Percentiles rank a stretch among this genome's conserved stretches.
Evolutionary conservation across 2,113 vertebrate species (phyloP).

Genomic region (Larimichthys crocea): DNA sequence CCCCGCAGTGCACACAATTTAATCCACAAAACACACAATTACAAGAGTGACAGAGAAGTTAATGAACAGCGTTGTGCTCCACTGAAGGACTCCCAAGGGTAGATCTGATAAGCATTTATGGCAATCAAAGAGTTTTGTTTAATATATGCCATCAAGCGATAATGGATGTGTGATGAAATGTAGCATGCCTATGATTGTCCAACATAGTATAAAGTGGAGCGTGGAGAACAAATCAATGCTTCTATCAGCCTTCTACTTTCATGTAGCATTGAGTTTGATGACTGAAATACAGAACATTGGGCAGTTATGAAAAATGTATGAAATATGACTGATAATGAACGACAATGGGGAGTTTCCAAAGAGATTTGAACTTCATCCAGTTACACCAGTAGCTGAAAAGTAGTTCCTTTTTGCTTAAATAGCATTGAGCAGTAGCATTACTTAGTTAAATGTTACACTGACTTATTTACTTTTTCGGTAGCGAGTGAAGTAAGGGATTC

Average conservation of each 20-base stretch:
- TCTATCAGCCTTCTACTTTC: background rate
- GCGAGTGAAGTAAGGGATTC: no score
- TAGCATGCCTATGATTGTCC: constrained; percentile 21
- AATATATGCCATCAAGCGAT: constrained; percentile 25
- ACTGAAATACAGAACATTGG: background rate
- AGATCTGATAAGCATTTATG: constrained; percentile 42
- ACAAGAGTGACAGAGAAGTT: constrained; percentile 48
- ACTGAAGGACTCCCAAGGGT: constrained; percentile 54
- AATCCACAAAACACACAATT: constrained; percentile 54
- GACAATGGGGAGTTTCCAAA: background rate
- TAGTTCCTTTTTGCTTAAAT: no score
- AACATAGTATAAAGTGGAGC: constrained; percentile 13
- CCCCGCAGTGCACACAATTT: constrained; percentile 31
- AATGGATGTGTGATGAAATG: constrained; percentile 42
- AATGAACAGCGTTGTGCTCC: constrained; percentile 52
- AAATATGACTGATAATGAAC: no score
- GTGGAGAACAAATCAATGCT: constrained; percentile 2
- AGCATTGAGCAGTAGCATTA: no score
- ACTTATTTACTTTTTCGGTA: no score
- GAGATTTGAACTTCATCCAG: background rate
- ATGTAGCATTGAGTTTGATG: constrained; percentile 5
- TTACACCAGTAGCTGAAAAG: no score
- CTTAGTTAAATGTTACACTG: no score
- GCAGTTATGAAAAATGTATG: background rate
- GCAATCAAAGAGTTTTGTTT: constrained; percentile 35